Base-by-base conservation (phyloP, 2,797 vertebrate species). In the Florisuga fusca region DNA sequence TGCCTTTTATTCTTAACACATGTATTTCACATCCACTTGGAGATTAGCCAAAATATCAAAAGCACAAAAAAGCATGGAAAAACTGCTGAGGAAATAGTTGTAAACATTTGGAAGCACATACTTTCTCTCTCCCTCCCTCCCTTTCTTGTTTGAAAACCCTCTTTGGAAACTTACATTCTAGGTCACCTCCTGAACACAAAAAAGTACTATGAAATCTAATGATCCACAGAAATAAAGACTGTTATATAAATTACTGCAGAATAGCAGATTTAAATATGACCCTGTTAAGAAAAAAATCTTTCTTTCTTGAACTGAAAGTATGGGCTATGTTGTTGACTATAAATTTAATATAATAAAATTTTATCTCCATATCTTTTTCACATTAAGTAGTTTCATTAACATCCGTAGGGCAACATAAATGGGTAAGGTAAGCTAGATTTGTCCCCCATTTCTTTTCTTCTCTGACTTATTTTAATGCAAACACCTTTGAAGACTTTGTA, bases 381-480 rank as follows among this genome's bases (percentile, higher is more conserved):
- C 57, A 9, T 46, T 59, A 51, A 73, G 9, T 62, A 48, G 4
- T 53, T 10, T 53, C 15, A 53, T 82, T 82, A 91, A 33, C 20
- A 51, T 72, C 41, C 0, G 0, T 17, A 84, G 45, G 41, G 83
- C 29, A 57, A 63, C 2, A 7, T 84, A 77, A 86, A 75, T 51
- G 27, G 19, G 34, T 61, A 79, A 57, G 7, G 38, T 69, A 83
- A 88, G 4, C 9, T 38, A 71, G 36, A 48, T 76, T 79, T 81
- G 13, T 83, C 13, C n/a, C 34, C 9, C 33, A 1, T 51, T 85
- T 63, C 64, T 91, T 84, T 95, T 76, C 48, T 79, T 61, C 25
- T 74, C 41, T 80, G 45, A n/a, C n/a, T 83, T 90, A 71, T 50
- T 90, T 89, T 67, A 90, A 92, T 89, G 67, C n/a, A 85, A 87